Percentiles rank a stretch among this genome's conserved stretches.
Evolutionary conservation across 2,888 invertebrate species (phyloP).

Genomic region (Diarsia rubi): DNA sequence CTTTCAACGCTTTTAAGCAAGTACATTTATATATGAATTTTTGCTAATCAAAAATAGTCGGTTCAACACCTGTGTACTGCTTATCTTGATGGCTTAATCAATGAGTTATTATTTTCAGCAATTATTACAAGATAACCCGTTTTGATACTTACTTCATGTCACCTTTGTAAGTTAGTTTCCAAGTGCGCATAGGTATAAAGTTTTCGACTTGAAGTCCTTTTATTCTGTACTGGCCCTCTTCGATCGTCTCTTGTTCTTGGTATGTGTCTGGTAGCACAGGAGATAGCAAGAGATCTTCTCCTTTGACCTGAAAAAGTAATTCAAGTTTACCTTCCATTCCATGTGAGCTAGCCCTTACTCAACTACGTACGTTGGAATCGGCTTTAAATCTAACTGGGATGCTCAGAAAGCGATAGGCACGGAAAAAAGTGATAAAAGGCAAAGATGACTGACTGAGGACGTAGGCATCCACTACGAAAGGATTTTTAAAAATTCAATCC

Average conservation of each 20-base stretch:
- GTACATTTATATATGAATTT: background rate
- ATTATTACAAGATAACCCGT: background rate
- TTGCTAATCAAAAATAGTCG: background rate
- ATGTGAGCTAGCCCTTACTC: background rate
- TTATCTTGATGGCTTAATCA: constrained; percentile 24
- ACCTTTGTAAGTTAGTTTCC: constrained; percentile 92
- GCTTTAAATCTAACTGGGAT: background rate
- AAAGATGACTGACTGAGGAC: too few species aligned
- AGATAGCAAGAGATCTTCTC: constrained; percentile 91
- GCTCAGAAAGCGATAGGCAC: background rate
- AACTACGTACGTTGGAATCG: background rate
- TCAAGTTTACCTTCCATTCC: background rate
- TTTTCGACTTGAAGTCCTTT: constrained; percentile 92
- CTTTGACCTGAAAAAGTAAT: constrained; percentile 82
- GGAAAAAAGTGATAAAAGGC: too few species aligned
- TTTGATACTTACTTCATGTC: constrained; percentile 90
- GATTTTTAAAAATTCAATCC: too few species aligned
- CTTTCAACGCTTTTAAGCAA: background rate
- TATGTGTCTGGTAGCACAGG: constrained; percentile 92
- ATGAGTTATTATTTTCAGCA: constrained; percentile 2
- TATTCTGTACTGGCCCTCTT: constrained; percentile 89
- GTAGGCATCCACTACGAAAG: too few species aligned
- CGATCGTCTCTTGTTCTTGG: constrained; percentile 85
- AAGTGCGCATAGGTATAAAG: constrained; percentile 93
- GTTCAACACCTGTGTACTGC: constrained; percentile 1